A percentile compares a stretch with the other conserved stretches of the same genome.
These are phyloP conservation scores for Meteorus cinctellus DNA, from an alignment of 2,888 invertebrate species.

Conservation along the genomic window DNA sequence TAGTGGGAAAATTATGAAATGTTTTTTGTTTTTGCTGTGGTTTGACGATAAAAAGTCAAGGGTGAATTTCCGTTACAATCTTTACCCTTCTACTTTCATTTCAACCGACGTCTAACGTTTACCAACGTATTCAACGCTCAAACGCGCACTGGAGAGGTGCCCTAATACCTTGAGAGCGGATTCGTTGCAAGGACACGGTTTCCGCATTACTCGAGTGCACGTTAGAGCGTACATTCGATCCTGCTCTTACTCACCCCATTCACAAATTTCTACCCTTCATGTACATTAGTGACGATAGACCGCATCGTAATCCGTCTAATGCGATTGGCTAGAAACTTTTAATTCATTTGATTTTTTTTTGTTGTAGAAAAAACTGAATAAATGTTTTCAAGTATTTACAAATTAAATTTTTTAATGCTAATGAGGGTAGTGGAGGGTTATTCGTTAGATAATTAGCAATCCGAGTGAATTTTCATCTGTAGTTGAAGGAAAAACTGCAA, in stretches of 20 bases:
- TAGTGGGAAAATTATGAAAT: too few species aligned
- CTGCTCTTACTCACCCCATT: neutral
- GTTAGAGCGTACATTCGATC: constrained; percentile 34
- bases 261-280: neutral
- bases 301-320: neutral
- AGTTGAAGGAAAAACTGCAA: too few species aligned
- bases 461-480: too few species aligned
- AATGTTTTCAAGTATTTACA: too few species aligned
- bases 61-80: neutral
- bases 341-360: too few species aligned
- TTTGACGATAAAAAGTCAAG: neutral
- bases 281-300: neutral
- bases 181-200: constrained; percentile 62
- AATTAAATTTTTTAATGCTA: too few species aligned
- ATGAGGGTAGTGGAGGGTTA: too few species aligned
- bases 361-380: too few species aligned
- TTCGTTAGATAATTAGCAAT: too few species aligned
- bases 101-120: neutral
- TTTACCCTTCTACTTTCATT: neutral
- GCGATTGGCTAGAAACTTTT: too few species aligned
- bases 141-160: constrained; percentile 26
- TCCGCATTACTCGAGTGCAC: constrained; percentile 59
- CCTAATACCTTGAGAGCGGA: constrained; percentile 55
- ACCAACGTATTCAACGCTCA: neutral
- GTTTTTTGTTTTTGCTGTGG: too few species aligned